phyloP scores from a whole-genome alignment of 1,140 invertebrate species.

The Macrostomum lignano region DNA sequence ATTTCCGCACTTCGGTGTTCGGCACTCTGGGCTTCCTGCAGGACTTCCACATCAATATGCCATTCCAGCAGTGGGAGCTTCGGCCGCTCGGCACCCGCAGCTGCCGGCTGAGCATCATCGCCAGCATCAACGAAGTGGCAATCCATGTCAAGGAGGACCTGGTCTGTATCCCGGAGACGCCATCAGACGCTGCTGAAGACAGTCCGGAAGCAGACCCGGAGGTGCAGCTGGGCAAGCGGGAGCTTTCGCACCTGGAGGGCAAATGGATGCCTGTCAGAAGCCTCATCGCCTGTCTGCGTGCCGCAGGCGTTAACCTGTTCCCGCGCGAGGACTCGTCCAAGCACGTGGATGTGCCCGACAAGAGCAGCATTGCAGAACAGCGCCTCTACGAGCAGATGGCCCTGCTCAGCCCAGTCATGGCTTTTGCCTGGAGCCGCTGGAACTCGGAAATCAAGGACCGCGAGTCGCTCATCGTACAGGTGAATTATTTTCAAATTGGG shows the following conservation, averaged over 20 bases:
- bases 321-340: conserved; percentile 50
- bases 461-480: conserved; percentile 16
- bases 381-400: conserved; percentile 54
- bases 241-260: too few relatives aligned
- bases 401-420: conserved; percentile 39
- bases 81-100: conserved; percentile 14
- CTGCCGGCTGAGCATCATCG: too few relatives aligned
- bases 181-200: too few relatives aligned
- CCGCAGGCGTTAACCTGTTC: conserved; percentile 56
- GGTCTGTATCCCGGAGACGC: too few relatives aligned
- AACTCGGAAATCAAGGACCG: conserved; percentile 31
- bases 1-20: conserved; percentile 21
- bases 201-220: too few relatives aligned
- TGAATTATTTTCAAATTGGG: too few relatives aligned
- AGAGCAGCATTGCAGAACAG: conserved; percentile 36
- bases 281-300: conserved; percentile 32
- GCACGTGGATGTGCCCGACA: conserved; percentile 38
- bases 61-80: conserved; percentile 21
- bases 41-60: conserved; percentile 26
- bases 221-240: too few relatives aligned
- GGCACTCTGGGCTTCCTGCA: conserved; percentile 20
- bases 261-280: conserved; percentile 17
- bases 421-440: conserved; percentile 64
- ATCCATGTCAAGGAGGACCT: too few relatives aligned
- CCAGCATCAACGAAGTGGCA: too few relatives aligned